Evolutionary conservation across 92 coral and sea anemone genomes (phyloP), one percentile per base, ranked within the genome.

Genomic region (Epizoanthus illoricatus): DNA sequence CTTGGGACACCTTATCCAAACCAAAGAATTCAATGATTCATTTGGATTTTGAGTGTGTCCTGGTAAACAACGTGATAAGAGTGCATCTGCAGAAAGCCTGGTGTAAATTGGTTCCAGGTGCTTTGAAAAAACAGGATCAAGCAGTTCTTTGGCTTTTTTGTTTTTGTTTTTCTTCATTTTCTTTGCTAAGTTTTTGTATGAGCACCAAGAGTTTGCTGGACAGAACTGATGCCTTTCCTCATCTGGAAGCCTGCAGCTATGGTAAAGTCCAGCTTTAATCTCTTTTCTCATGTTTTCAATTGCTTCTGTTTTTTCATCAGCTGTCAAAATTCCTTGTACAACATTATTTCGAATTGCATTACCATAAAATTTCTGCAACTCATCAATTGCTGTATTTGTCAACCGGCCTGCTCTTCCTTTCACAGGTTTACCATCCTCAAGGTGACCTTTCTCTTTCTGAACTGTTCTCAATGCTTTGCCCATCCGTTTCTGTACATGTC

Each of bases 1-100:
- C 62, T 87, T 83, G n/a, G 90, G 90, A 41, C 90, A 82, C 59
- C 90, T 82, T 7, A 71, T 45, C 85, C 84, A 83, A 76, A 76
- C 84, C 63, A 85, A 47, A 49, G 84, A 79, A 49, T 78, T 85
- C 70, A 85, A 54, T 19, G 60, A 75, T 45, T 74, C 89, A 86
- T 86, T 87, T 5, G 85, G 86, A 59, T 81, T 87, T 65, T 87
- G 90, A 11, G 89, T 74, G 54, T 81, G 76, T 12, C 90, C 80
- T 60, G 90, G 87, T 41, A 86, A 65, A 56, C 89, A 86, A 7
- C 83, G 41, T 58, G 73, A 49, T 52, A 86, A 55, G 40, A 86
- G 55, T 47, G 71, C 41, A 15, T 81, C 82, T 62, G 81, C 67
- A 17, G 84, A 69, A 5, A 87, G 75, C 19, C 80, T 52, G 45